Conservation (phyloP, 1,140 invertebrate genomes). For the Atta colombica region DNA sequence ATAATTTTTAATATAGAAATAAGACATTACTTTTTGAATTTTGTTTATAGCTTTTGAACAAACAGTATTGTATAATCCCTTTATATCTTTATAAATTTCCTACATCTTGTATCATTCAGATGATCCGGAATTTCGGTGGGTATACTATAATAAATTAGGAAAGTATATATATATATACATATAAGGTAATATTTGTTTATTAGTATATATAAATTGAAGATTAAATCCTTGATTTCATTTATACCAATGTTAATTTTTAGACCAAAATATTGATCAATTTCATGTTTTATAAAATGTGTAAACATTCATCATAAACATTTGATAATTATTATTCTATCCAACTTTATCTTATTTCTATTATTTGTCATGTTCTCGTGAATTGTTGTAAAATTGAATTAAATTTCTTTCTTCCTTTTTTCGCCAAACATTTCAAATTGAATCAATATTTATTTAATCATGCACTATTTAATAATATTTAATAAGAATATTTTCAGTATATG, state of each 20-base stretch:
- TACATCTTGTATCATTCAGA: no score
- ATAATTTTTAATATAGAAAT: no score
- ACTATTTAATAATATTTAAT: neutral
- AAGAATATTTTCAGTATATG: neutral
- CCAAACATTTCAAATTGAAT: constrained; percentile 34
- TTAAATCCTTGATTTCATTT: constrained; percentile 11
- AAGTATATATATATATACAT: no score
- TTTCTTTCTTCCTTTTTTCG: neutral
- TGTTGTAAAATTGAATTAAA: constrained; percentile 15
- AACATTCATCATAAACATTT: neutral
- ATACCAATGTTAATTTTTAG: constrained; percentile 11
- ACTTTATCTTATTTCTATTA: neutral
- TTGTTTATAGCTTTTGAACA: no score
- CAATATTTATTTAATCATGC: constrained; percentile 36
- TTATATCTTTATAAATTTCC: no score
- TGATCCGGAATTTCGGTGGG: no score
- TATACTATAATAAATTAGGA: no score
- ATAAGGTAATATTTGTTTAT: constrained; percentile 87
- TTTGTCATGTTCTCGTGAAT: constrained; percentile 20
- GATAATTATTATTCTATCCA: neutral
- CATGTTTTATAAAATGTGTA: constrained; percentile 10
- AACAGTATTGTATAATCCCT: no score
- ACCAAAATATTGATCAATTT: constrained; percentile 9
- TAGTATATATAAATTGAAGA: neutral
- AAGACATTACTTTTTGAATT: no score